These are phyloP conservation scores for Sebastes variabilis DNA, from an alignment of 2,797 vertebrate species.

Conservation along the genomic window DNA sequence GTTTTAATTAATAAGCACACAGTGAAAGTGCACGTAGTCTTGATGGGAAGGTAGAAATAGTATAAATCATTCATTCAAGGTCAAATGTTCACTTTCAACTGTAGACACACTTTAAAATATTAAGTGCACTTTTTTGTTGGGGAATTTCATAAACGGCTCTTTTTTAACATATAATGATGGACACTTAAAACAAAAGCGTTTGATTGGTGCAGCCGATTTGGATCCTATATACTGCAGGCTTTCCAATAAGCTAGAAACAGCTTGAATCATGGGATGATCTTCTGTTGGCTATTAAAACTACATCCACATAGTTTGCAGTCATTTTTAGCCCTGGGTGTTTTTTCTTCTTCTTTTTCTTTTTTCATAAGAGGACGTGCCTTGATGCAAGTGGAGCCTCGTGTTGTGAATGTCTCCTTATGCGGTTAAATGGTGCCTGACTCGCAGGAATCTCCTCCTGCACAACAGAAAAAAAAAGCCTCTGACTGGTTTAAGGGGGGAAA, in stretches of 20 bases:
- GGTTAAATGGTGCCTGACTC: conserved; percentile 75
- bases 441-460: conserved; percentile 70
- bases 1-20: conserved; percentile 40
- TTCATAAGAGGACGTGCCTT: neutral
- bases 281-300: neutral
- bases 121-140: conserved; percentile 6
- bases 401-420: conserved; percentile 51
- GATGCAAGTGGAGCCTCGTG: conserved; percentile 23
- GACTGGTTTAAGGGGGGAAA: conserved; percentile 60
- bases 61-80: conserved; percentile 55
- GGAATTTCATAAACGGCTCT: too few relatives aligned
- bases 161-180: conserved; percentile 15
- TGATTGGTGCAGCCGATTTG: neutral
- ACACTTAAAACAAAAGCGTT: conserved; percentile 33
- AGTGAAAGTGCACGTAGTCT: conserved; percentile 9
- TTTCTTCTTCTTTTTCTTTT: neutral
- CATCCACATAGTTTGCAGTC: neutral
- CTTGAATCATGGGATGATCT: neutral
- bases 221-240: neutral
- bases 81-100: conserved; percentile 39
- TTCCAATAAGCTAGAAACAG: neutral
- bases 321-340: neutral
- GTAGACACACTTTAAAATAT: conserved; percentile 44
- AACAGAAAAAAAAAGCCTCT: conserved; percentile 64
- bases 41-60: neutral